phyloP scores from a whole-genome alignment of 2,797 vertebrate genomes.

The Epinephelus coioides region DNA sequence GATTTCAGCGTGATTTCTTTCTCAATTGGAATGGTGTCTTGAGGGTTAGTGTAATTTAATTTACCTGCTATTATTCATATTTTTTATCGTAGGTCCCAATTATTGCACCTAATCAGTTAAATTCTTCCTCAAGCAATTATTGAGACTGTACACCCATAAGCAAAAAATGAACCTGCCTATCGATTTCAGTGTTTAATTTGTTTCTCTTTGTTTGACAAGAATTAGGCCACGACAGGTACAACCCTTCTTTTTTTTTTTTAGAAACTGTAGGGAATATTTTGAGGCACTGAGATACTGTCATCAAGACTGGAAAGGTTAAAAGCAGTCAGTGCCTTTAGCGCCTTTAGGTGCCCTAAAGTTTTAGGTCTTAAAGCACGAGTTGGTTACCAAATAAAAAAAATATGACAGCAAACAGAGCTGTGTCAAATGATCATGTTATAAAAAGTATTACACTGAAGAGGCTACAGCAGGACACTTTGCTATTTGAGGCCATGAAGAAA shows the following conservation, averaged over 20 bases:
- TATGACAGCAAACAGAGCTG: conserved; percentile 15
- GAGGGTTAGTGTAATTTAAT: conserved; percentile 50
- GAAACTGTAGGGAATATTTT: neutral
- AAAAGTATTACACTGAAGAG: neutral
- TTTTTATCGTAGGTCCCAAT: conserved; percentile 39
- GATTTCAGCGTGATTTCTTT: conserved; percentile 42
- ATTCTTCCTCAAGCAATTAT: conserved; percentile 15
- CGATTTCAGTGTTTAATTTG: neutral
- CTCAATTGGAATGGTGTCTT: conserved; percentile 62
- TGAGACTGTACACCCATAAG: neutral
- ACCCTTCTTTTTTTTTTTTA: too few species aligned
- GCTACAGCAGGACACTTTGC: conserved; percentile 8
- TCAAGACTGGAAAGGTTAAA: neutral
- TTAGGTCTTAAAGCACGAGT: neutral
- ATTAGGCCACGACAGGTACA: neutral
- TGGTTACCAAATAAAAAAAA: neutral
- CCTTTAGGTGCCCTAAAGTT: too few species aligned
- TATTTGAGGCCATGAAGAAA: conserved; percentile 43
- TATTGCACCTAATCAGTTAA: conserved; percentile 38
- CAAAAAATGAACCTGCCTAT: neutral
- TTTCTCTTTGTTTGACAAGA: conserved; percentile 4
- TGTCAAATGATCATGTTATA: conserved; percentile 5
- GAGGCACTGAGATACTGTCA: neutral
- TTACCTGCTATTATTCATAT: conserved; percentile 33
- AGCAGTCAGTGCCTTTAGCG: neutral